A percentile compares a stretch with the other conserved stretches of the same genome.
Conservation (phyloP, 2,888 invertebrate species). For the Nymphalis c-album region DNA sequence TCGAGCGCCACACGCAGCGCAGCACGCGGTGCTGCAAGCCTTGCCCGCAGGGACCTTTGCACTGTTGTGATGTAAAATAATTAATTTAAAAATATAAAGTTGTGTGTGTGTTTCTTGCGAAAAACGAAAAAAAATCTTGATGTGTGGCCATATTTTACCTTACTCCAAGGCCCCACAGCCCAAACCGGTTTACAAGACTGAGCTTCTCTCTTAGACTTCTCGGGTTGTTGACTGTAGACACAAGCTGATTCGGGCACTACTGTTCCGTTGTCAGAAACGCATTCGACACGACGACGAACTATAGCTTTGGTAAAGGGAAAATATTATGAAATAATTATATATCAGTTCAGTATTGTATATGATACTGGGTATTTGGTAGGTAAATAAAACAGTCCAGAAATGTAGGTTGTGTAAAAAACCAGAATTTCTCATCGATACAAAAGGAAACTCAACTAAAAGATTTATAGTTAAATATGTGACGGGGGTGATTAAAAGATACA, state of each 20-base stretch:
- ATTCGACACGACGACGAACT: conserved; percentile 68
- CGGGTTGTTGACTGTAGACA: conserved; percentile 86
- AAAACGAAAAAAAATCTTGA: no score
- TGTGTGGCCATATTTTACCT: conserved; percentile 79
- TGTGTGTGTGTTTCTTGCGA: no score
- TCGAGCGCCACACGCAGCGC: conserved; percentile 95
- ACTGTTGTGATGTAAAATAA: conserved; percentile 79
- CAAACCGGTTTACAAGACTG: conserved; percentile 94
- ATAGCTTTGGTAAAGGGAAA: conserved; percentile 48
- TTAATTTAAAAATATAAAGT: background rate
- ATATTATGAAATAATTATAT: background rate
- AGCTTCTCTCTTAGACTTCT: conserved; percentile 89
- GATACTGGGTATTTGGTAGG: no score
- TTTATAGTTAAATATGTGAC: no score
- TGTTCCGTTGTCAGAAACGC: conserved; percentile 75
- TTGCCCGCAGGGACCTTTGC: conserved; percentile 90
- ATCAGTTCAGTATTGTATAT: no score
- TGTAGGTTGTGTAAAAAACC: background rate
- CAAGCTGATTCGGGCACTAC: conserved; percentile 79
- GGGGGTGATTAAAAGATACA: no score
- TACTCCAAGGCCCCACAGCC: conserved; percentile 95
- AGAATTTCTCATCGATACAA: no score
- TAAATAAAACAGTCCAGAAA: background rate
- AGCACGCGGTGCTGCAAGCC: conserved; percentile 94
- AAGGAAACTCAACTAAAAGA: no score